Evolutionary conservation across 2,888 invertebrate genomes (phyloP).

Genomic region (Cheilosia vernalis): DNA sequence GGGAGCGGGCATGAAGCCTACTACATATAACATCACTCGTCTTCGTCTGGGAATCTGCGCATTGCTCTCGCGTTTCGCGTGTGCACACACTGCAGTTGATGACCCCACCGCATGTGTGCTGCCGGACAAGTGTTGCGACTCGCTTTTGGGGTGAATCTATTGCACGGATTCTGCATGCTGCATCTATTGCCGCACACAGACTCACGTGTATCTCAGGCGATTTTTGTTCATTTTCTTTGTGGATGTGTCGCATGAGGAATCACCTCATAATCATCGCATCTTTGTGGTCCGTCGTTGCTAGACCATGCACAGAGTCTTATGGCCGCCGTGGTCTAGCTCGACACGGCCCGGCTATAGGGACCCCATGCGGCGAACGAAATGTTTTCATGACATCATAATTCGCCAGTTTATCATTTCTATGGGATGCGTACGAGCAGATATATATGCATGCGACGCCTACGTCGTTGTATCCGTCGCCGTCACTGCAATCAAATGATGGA

Average conservation of each 20-base stretch:
- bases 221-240: slow-evolving; percentile 1
- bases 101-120: slow-evolving; percentile 64
- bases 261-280: slow-evolving; percentile 65
- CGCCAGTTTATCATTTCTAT: slow-evolving; percentile 81
- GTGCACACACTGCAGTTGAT: slow-evolving; percentile 48
- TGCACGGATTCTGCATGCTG: neutral
- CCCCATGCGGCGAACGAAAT: slow-evolving; percentile 72
- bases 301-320: slow-evolving; percentile 8
- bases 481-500: slow-evolving; percentile 74
- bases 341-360: slow-evolving; percentile 12
- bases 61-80: slow-evolving; percentile 36
- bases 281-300: slow-evolving; percentile 44
- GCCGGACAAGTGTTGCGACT: slow-evolving; percentile 43
- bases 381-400: slow-evolving; percentile 81
- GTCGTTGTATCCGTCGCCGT: slow-evolving; percentile 58
- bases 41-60: slow-evolving; percentile 21
- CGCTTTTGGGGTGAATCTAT: slow-evolving; percentile 41
- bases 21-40: neutral
- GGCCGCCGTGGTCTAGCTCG: slow-evolving; percentile 22
- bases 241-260: slow-evolving; percentile 60
- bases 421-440: slow-evolving; percentile 50
- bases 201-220: slow-evolving; percentile 1
- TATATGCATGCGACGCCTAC: slow-evolving; percentile 61
- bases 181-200: slow-evolving; percentile 26
- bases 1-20: neutral